Conservation (phyloP, 1,140 invertebrate species). For the Geopemphigus sp. region DNA sequence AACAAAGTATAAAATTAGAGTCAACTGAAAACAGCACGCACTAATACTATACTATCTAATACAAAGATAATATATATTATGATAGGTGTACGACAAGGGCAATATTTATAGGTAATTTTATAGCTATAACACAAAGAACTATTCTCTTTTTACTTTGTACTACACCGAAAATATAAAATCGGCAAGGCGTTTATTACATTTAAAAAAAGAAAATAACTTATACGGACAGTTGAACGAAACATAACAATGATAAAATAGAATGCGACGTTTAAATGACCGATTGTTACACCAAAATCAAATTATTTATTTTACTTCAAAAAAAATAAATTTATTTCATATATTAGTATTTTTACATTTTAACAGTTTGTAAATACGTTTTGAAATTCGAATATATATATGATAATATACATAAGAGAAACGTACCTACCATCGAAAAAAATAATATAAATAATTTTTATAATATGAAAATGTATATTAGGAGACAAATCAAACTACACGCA, state of each 20-base stretch:
- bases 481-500: too few relatives aligned
- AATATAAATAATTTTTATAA: too few relatives aligned
- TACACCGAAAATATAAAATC: conserved; percentile 1
- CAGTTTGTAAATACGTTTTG: too few relatives aligned
- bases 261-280: not conserved
- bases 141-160: not conserved
- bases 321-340: too few relatives aligned
- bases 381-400: too few relatives aligned
- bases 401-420: too few relatives aligned
- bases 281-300: not conserved
- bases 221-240: not conserved
- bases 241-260: not conserved
- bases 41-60: not conserved
- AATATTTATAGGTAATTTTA: conserved; percentile 34
- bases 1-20: not conserved
- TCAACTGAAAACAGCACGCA: not conserved
- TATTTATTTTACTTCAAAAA: too few relatives aligned
- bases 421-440: too few relatives aligned
- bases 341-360: too few relatives aligned
- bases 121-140: conserved; percentile 12
- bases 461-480: too few relatives aligned
- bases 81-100: not conserved
- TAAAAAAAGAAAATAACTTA: conserved; percentile 6
- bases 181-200: too few relatives aligned
- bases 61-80: conserved; percentile 10